Evolutionary conservation across 2,888 invertebrate species (phyloP), one percentile per base, ranked within the genome.

Genomic region (Watsonalla binaria): DNA sequence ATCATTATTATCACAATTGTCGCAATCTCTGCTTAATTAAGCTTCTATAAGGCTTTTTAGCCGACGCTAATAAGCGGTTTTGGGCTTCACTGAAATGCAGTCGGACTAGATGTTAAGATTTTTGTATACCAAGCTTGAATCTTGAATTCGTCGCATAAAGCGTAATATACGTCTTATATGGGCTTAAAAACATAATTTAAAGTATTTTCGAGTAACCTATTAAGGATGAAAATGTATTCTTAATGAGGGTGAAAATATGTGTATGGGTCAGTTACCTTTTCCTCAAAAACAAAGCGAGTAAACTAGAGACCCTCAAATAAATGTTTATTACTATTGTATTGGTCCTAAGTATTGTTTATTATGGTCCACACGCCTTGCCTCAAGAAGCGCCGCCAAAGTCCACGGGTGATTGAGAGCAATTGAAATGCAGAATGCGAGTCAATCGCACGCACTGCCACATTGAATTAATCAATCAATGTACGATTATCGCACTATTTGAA

Each of bases 381-480:
- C 14, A 55, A 55, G 59, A 58, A 52, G 51, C 54, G 59, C 72
- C 69, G 70, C 60, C 61, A 63, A 60, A 70, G 71, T 63, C 46
- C 50, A 53, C 51, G 51, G 46, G 56, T 62, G 67, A 68, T 69
- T 71, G 65, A 55, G 46, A 61, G 58, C 60, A 65, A 72, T 71
- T 73, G 67, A 70, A 70, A 73, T 74, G 66, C 70, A 64, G 66
- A 60, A 67, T 54, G 65, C 62, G 62, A 58, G 61, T 59, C 58
- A 62, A 64, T 65, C 66, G 55, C 58, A 59, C 63, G 65, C 65
- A 60, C 62, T 61, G 52, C 60, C 49, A 9, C 60, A 66, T 68
- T 70, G 68, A 69, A 68, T 72, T 66, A 68, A 71, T 72, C 67
- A 73, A 72, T 73, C 72, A 70, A 60, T 56, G 58, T 57, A 63